Conservation (phyloP, 2,113 vertebrate species). For the Laticauda colubrina region DNA sequence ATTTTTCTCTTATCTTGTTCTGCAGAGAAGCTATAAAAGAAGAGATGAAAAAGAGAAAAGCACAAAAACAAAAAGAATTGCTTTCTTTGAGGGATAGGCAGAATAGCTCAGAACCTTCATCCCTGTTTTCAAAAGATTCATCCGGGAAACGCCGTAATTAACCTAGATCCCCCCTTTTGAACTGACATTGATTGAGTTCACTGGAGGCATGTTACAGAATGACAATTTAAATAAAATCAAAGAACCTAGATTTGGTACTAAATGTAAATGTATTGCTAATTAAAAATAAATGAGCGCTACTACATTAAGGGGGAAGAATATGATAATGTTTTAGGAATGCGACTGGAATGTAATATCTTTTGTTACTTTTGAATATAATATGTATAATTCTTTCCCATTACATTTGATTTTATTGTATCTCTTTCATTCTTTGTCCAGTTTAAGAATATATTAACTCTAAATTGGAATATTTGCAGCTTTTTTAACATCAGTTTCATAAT, state of each 20-base stretch:
- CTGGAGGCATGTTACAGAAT: background rate
- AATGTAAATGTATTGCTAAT: background rate
- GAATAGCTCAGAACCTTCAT: conserved; percentile 16
- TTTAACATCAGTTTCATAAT: background rate
- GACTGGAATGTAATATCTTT: background rate
- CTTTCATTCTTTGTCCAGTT: background rate
- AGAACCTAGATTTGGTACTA: conserved; percentile 4
- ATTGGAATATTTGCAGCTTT: background rate
- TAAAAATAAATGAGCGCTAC: background rate
- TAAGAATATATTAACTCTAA: background rate
- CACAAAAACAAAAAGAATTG: conserved; percentile 20
- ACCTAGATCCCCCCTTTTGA: background rate
- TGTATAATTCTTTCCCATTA: background rate
- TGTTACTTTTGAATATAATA: background rate
- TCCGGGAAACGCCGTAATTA: background rate
- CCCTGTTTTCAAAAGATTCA: background rate
- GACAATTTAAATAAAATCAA: conserved; percentile 1
- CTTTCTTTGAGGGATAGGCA: conserved; percentile 10
- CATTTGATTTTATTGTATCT: background rate
- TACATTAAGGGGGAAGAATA: background rate
- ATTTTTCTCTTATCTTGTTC: background rate
- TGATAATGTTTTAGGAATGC: background rate
- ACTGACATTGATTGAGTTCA: background rate
- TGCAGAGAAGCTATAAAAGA: conserved; percentile 4
- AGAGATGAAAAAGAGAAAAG: conserved; percentile 27